Percentiles rank a stretch among this genome's conserved stretches.
These are phyloP conservation scores for Triplophysa yarkandensis DNA, from an alignment of 2,797 vertebrate genomes.

Conservation along the genomic window DNA sequence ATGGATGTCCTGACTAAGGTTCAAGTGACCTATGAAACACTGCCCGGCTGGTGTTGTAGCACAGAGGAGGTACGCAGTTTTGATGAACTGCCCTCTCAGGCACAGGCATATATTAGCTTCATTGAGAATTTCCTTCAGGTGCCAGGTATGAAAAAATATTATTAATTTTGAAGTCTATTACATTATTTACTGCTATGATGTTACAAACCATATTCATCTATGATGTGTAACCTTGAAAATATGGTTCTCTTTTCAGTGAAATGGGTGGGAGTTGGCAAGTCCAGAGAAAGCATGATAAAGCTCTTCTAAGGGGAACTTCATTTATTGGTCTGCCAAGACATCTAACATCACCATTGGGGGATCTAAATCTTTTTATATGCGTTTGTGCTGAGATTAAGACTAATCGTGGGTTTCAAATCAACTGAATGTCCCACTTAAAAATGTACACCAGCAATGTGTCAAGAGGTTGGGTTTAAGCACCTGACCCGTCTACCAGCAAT, in stretches of 20 bases:
- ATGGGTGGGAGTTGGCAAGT: conserved; percentile 85
- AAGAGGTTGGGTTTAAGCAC: conserved; percentile 29
- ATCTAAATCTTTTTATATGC: conserved; percentile 54
- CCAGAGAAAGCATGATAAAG: conserved; percentile 82
- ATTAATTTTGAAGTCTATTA: conserved; percentile 17
- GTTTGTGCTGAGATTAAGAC: conserved; percentile 45
- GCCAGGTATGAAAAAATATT: conserved; percentile 69
- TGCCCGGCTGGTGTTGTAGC: conserved; percentile 80
- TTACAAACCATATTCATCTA: background rate
- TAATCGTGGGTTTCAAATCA: conserved; percentile 52
- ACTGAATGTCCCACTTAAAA: conserved; percentile 46
- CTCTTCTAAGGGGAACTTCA: conserved; percentile 67
- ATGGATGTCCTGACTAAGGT: conserved; percentile 80
- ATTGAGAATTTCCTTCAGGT: conserved; percentile 80
- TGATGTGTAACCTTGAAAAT: background rate
- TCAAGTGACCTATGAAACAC: conserved; percentile 73
- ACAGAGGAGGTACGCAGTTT: conserved; percentile 75
- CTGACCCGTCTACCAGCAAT: conserved; percentile 2
- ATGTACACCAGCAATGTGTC: conserved; percentile 69
- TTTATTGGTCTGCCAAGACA: conserved; percentile 32
- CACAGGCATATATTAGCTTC: conserved; percentile 77
- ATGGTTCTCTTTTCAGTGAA: conserved; percentile 74
- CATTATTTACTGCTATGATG: background rate
- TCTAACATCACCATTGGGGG: conserved; percentile 23
- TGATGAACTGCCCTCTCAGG: conserved; percentile 73